These are phyloP conservation scores for Acanthornis magna DNA, from an alignment of 2,797 vertebrate genomes.

Conservation along the genomic window DNA sequence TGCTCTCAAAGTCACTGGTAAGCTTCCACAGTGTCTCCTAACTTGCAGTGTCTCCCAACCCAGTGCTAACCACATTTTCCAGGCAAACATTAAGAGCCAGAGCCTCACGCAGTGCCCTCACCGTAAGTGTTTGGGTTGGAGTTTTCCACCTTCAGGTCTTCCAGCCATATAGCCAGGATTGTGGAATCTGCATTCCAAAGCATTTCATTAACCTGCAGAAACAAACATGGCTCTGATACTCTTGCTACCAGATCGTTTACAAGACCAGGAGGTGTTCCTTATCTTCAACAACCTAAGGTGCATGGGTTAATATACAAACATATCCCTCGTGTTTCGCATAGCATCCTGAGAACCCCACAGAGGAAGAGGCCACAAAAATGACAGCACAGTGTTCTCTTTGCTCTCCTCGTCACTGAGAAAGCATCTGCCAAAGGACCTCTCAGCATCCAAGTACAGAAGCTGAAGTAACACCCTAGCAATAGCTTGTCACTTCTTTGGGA, in stretches of 20 bases:
- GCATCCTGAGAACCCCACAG: background rate
- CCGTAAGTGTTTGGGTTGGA: conserved; percentile 75
- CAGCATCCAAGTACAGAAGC: background rate
- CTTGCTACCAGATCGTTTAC: background rate
- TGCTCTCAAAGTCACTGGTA: background rate
- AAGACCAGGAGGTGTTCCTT: background rate
- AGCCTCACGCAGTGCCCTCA: conserved; percentile 51
- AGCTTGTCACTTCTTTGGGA: background rate
- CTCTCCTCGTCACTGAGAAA: background rate
- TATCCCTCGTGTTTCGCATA: accelerated
- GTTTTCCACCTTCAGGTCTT: conserved; percentile 78
- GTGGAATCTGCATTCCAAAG: conserved; percentile 94
- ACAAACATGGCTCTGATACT: background rate
- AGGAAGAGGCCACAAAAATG: background rate
- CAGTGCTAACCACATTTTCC: background rate
- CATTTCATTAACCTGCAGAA: conserved; percentile 86
- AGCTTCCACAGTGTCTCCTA: background rate
- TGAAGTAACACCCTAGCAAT: background rate
- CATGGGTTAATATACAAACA: accelerated
- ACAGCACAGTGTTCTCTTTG: background rate
- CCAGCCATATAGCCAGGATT: conserved; percentile 88
- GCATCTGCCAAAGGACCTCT: background rate
- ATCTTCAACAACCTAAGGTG: background rate
- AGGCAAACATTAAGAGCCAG: background rate
- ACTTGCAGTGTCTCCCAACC: background rate